These are phyloP conservation scores for Clamator glandarius DNA, from an alignment of 2,797 vertebrate genomes.

Conservation along the genomic window DNA sequence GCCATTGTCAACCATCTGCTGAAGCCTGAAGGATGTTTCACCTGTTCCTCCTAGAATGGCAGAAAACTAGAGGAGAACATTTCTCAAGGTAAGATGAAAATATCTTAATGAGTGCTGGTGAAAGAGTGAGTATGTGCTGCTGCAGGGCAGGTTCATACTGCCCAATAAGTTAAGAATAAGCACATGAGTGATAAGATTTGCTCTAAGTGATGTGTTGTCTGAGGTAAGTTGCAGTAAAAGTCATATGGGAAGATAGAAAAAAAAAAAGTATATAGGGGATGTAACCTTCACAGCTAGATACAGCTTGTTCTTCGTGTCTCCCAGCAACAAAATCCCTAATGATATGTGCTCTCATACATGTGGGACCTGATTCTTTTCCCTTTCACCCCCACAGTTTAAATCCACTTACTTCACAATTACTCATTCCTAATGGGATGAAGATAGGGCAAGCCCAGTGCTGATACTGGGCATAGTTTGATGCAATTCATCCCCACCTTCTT, in stretches of 20 bases:
- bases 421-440: not conserved
- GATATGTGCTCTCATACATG: not conserved
- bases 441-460: not conserved
- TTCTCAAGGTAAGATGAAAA: not conserved
- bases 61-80: not conserved
- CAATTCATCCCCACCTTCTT: not conserved
- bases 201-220: not conserved
- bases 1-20: not conserved
- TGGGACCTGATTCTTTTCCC: not conserved
- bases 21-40: not conserved
- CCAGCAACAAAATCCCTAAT: not conserved
- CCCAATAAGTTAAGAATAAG: not conserved
- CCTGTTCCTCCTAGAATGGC: not conserved
- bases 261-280: rapidly evolving
- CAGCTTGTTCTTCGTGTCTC: not conserved
- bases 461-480: not conserved
- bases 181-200: not conserved
- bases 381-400: not conserved
- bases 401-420: not conserved
- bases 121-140: not conserved
- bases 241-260: not conserved
- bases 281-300: not conserved
- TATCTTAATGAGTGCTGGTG: not conserved
- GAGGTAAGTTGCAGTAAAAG: not conserved
- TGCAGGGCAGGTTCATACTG: not conserved